phyloP scores from a whole-genome alignment of 1,140 invertebrate genomes.

The Laupala kohalensis region DNA sequence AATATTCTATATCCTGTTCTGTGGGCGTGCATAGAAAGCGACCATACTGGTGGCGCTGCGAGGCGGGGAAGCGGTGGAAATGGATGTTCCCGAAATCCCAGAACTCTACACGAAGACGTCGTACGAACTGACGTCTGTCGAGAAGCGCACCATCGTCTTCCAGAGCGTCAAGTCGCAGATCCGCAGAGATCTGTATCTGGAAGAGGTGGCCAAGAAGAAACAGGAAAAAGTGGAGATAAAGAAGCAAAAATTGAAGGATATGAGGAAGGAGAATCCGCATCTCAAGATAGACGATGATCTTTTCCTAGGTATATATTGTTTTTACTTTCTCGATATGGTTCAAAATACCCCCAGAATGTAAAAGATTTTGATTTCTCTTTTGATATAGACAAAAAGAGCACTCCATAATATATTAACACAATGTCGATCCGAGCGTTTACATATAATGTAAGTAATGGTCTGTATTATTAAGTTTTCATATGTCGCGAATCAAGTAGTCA shows the following conservation, averaged over 20 bases:
- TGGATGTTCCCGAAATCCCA: conserved; percentile 31
- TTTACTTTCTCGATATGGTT: no score
- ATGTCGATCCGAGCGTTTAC: no score
- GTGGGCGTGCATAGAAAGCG: conserved; percentile 6
- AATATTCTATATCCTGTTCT: not conserved
- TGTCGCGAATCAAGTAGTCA: no score
- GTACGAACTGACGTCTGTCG: conserved; percentile 31
- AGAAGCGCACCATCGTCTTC: conserved; percentile 34
- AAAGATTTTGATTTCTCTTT: no score
- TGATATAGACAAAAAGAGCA: no score
- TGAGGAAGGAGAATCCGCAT: conserved; percentile 37
- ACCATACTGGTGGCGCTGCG: conserved; percentile 38
- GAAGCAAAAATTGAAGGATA: conserved; percentile 34
- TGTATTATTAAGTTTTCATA: no score
- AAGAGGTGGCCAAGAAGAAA: conserved; percentile 30
- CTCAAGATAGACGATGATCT: conserved; percentile 41
- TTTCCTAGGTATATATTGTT: conserved; percentile 24
- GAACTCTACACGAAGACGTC: conserved; percentile 30
- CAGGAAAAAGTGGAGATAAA: conserved; percentile 38
- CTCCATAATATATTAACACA: no score
- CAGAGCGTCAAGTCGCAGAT: conserved; percentile 43
- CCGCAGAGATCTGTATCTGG: conserved; percentile 29
- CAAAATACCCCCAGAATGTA: no score
- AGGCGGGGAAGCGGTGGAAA: conserved; percentile 37
- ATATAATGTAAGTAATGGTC: no score